These are phyloP conservation scores for Ganaspis sp. DNA, from an alignment of 1,140 invertebrate genomes.

Conservation along the genomic window DNA sequence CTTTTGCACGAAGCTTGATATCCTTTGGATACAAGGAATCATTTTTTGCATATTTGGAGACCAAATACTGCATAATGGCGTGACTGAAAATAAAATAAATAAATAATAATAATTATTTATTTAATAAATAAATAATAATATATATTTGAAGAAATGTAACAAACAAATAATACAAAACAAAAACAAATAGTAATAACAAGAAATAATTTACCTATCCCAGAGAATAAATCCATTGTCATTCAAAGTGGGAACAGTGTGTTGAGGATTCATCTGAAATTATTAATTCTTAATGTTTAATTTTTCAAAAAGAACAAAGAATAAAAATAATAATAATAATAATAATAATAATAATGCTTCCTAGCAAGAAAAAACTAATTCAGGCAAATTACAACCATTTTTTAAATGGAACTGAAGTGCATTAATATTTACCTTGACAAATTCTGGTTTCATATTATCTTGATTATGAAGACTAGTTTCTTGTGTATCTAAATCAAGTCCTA, in stretches of 20 bases:
- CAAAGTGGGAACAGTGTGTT: conserved; percentile 82
- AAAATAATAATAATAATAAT: too few species aligned
- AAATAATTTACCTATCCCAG: conserved; percentile 77
- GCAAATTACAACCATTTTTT: too few species aligned
- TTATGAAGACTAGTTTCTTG: conserved; percentile 81
- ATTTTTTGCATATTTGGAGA: conserved; percentile 82
- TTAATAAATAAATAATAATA: conserved; percentile 13
- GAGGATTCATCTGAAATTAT: conserved; percentile 78
- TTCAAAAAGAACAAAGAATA: background rate
- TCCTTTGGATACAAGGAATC: conserved; percentile 83
- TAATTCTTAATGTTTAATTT: conserved; percentile 10
- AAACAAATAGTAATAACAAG: too few species aligned
- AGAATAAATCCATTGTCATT: conserved; percentile 81
- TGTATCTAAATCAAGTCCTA: conserved; percentile 85
- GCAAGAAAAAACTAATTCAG: too few species aligned
- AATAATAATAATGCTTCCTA: too few species aligned
- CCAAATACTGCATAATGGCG: conserved; percentile 83
- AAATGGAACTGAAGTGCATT: background rate
- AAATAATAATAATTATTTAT: too few species aligned
- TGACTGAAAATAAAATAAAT: conserved; percentile 74
- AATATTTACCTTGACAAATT: conserved; percentile 80
- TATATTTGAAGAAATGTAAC: too few species aligned
- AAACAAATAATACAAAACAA: too few species aligned
- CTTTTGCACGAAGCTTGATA: conserved; percentile 79
- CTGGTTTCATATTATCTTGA: conserved; percentile 83